Percentiles rank a stretch among this genome's conserved stretches.
phyloP scores from a whole-genome alignment of 1,140 invertebrate species.

The Saccostrea echinata region DNA sequence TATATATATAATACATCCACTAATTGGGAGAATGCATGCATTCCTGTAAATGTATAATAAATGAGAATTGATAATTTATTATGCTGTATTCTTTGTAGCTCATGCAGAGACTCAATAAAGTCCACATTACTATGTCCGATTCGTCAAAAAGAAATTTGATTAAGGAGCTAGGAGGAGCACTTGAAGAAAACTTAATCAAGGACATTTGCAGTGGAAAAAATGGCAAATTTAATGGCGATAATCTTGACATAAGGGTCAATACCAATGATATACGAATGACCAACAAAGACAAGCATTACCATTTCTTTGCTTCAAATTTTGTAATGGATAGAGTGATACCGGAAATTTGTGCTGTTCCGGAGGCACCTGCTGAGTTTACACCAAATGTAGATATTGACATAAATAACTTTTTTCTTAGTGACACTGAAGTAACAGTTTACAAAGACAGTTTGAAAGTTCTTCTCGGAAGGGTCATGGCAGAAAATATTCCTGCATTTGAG shows the following conservation, averaged over 20 bases:
- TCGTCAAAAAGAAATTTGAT: slow-evolving; percentile 44
- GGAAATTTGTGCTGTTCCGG: slow-evolving; percentile 13
- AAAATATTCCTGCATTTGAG: too few relatives aligned
- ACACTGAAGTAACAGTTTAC: too few relatives aligned
- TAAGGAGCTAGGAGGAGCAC: slow-evolving; percentile 12
- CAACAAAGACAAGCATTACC: too few relatives aligned
- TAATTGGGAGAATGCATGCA: slow-evolving; percentile 42
- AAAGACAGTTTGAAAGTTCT: too few relatives aligned
- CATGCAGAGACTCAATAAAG: slow-evolving; percentile 42
- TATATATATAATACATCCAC: too few relatives aligned
- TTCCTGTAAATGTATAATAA: not conserved
- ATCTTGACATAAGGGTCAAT: slow-evolving; percentile 51
- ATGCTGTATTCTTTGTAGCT: too few relatives aligned
- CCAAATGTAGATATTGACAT: not conserved
- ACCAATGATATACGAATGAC: too few relatives aligned
- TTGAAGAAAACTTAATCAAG: not conserved
- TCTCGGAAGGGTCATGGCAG: too few relatives aligned
- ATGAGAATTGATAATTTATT: too few relatives aligned
- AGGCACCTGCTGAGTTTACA: not conserved
- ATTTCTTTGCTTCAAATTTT: too few relatives aligned
- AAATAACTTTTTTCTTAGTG: not conserved
- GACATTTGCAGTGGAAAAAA: slow-evolving; percentile 7
- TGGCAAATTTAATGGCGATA: slow-evolving; percentile 52
- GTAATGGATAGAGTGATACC: too few relatives aligned
- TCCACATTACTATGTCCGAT: slow-evolving; percentile 51